Conservation (phyloP, 2,113 vertebrate species). For the Suricata suricatta region DNA sequence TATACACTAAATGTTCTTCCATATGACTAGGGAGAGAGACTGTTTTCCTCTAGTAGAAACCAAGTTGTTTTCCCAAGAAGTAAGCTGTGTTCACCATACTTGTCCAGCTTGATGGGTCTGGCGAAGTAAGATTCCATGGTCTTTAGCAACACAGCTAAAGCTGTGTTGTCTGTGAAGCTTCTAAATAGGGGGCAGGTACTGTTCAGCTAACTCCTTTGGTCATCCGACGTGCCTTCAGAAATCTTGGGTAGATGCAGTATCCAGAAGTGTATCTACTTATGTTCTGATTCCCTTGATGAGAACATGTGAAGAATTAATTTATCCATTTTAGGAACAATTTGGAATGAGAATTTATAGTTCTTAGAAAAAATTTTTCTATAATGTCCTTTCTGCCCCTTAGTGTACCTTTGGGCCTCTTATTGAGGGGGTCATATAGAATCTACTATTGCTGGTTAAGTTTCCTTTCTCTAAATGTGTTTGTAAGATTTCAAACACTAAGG, state of each 20-base stretch:
- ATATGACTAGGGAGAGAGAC: not conserved
- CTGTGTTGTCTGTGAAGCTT: not conserved
- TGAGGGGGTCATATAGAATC: not conserved
- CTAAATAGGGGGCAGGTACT: not conserved
- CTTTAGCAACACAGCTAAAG: not conserved
- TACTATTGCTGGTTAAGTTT: not conserved
- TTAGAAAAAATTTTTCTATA: not conserved
- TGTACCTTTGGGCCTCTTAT: not conserved
- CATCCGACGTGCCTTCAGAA: not conserved
- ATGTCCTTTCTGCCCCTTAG: not conserved
- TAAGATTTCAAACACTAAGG: conserved; percentile 6
- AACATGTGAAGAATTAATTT: conserved; percentile 35
- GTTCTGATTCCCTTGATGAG: conserved; percentile 24
- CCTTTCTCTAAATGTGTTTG: not conserved
- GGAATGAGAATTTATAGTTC: conserved; percentile 18
- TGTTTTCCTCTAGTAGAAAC: not conserved
- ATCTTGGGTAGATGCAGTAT: not conserved
- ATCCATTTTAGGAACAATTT: conserved; percentile 18
- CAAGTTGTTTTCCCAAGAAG: not conserved
- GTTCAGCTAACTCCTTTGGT: not conserved
- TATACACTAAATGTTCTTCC: not conserved
- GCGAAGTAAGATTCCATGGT: not conserved
- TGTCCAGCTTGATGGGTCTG: not conserved
- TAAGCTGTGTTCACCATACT: not conserved
- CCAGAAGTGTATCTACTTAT: not conserved